phyloP scores from a whole-genome alignment of 2,113 vertebrate species.

The Paramisgurnus dabryanus region DNA sequence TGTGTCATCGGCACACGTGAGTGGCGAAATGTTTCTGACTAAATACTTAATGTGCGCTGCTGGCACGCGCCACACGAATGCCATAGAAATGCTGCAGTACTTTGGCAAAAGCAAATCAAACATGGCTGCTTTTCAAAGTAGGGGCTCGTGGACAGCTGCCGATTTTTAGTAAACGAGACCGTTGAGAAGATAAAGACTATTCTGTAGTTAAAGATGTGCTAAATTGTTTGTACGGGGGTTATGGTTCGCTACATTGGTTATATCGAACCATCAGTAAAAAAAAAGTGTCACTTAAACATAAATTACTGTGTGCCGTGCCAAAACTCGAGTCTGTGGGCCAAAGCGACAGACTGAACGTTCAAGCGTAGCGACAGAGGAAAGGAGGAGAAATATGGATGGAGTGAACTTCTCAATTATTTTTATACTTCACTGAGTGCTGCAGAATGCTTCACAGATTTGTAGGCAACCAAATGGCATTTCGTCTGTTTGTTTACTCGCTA shows the following conservation, averaged over 20 bases:
- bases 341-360: background rate
- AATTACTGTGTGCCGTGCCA: background rate
- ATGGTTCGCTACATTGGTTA: background rate
- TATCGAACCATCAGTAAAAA: background rate
- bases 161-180: background rate
- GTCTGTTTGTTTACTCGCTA: slow-evolving; percentile 25
- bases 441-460: slow-evolving; percentile 61
- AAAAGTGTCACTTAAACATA: background rate
- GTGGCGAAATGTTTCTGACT: background rate
- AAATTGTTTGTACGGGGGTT: background rate
- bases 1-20: background rate
- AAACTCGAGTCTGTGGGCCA: background rate
- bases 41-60: slow-evolving; percentile 14
- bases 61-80: background rate
- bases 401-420: slow-evolving; percentile 75
- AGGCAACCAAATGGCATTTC: slow-evolving; percentile 8
- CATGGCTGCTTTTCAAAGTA: background rate
- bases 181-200: slow-evolving; percentile 1
- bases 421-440: slow-evolving; percentile 67
- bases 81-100: background rate
- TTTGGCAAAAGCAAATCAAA: background rate
- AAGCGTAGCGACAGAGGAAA: background rate
- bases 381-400: slow-evolving; percentile 53
- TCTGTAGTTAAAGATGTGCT: background rate
- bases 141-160: background rate